Evolutionary conservation across 2,113 vertebrate species (phyloP).

Genomic region (Nesospiza acunhae): DNA sequence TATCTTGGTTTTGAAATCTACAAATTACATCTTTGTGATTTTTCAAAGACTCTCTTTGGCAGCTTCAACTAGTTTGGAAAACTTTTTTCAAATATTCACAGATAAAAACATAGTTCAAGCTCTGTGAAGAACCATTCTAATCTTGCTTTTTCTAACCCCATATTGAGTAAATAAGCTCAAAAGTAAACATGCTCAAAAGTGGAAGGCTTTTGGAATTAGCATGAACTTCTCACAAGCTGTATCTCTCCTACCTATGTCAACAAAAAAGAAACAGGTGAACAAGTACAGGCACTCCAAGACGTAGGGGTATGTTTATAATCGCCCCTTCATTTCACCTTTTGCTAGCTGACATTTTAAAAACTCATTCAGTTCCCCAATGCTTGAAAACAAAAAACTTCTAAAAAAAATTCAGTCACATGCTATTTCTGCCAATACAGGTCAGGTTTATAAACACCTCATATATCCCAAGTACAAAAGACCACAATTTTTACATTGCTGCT

Average conservation of each 20-base stretch:
- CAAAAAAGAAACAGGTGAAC: neutral
- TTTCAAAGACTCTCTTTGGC: neutral
- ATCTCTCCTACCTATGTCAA: neutral
- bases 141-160: neutral
- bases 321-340: neutral
- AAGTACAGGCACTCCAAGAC: neutral
- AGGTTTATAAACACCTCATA: neutral
- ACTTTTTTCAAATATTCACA: neutral
- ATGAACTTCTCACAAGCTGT: neutral
- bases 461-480: neutral
- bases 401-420: neutral
- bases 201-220: neutral
- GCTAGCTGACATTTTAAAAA: neutral
- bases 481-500: neutral
- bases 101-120: neutral
- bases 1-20: neutral
- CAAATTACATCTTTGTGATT: neutral
- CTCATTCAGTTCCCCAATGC: neutral
- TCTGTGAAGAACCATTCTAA: neutral
- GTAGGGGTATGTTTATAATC: neutral
- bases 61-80: neutral
- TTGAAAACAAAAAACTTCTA: neutral
- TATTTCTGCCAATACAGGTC: neutral
- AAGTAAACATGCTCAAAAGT: neutral
- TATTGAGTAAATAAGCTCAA: neutral